Base-by-base conservation (phyloP, 2,797 vertebrate species). In the Gymnoscopelus microlampas region DNA sequence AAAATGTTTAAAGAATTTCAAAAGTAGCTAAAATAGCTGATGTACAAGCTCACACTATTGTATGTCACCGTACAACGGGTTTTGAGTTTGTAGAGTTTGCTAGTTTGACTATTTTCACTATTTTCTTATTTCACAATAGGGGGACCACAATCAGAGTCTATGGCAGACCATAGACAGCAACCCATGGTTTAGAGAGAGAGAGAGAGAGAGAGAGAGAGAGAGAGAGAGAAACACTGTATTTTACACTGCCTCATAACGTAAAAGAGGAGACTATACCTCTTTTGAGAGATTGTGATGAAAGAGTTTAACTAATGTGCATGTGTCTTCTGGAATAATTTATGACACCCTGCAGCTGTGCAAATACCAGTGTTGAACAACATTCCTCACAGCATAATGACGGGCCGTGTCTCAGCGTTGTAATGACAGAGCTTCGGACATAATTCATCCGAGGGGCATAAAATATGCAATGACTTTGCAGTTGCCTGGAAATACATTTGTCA, bases 261-360 rank as follows among this genome's bases (percentile, higher is more conserved):
- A n/a, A 55, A 24, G 15, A 75, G 60, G 67, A 82, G 62, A 68
- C 53, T 74, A 44, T 10, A 74, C 63, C 73, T 83, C 74, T 63
- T 84, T 81, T 66, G 63, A 78, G 74, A 73, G 64, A 57, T 60
- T 53, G 48, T 76, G 81, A 88, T 88, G 76, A 84, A 84, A 84
- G 78, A 84, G 72, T 82, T 81, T 60, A 78, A 70, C 70, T 85
- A 83, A 86, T 81, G 68, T 67, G 14, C 10, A n/a, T 47, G 73
- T 76, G 85, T 85, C 73, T 54, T 67, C 73, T 35, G 63, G 32
- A 75, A 77, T 90, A 90, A 91, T 89, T 86, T 82, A 92, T 84
- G 80, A 76, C 65, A 73, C 76, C 84, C 87, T 79, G 81, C 89
- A 90, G 89, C 89, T 89, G 89, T 84, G 86, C 78, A 90, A 91